Base-by-base conservation (phyloP, 2,113 vertebrate species). In the Bufo bufo region DNA sequence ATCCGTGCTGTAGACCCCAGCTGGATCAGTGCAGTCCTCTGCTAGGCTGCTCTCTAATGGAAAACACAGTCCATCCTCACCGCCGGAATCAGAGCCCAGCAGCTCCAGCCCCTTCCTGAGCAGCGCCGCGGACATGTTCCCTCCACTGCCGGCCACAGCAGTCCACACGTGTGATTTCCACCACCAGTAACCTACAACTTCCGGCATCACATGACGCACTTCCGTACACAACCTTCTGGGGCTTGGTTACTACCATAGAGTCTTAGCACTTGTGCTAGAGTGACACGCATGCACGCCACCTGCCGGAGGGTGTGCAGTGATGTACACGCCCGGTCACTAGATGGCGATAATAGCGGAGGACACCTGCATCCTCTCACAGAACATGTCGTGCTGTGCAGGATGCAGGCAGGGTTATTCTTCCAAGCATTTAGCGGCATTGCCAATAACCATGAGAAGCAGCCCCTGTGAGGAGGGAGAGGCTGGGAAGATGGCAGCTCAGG, bases 61-160 rank as follows among this genome's bases (percentile, higher is more conserved):
- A 33, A 52, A 5, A 52, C 52, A 52, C 52, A 52, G 9, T 6
- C 52, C 9, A 71, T 43, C 1, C 85, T 54, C 33, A 86, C 85
- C 85, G 4, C 20, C 23, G 7, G 20, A 5, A 0, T 65, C 75
- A 8, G 75, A 19, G 43, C 8, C 47, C 59, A 86, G 72, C n/a
- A 86, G 50, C 12, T 79, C 85, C 75, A 86, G 49, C 0, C 85
- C 85, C 66, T 86, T 86, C 75, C 85, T 86, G 12, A 86, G 59
- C 16, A 86, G 61, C 9, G 75, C 49, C 3, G 59, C 85, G 5
- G 85, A 86, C 85, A 86, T 86, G 13, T 4, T 17, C 12, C 7
- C 71, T 56, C 16, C 17, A 7, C 6, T 17, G 12, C 54, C 10
- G 16, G n/a, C 17, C 5, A 6, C 17, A 3, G 5, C 23, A 6